phyloP scores from a whole-genome alignment of 2,113 vertebrate genomes.

The Saimiri boliviensis region DNA sequence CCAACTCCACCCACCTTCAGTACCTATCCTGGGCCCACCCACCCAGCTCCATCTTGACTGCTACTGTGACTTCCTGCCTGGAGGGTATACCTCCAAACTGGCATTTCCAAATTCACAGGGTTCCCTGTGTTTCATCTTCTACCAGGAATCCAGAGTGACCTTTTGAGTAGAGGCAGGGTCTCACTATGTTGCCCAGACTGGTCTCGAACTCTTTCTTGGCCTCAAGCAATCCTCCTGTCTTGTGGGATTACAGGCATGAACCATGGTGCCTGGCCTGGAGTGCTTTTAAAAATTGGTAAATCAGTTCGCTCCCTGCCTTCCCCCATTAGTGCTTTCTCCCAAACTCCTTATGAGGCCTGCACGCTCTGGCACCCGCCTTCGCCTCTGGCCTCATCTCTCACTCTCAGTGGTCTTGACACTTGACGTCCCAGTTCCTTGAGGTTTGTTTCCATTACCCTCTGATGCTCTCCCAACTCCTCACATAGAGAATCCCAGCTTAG shows the following conservation, averaged over 20 bases:
- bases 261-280: too few relatives aligned
- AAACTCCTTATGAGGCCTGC: background rate
- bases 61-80: background rate
- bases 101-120: accelerated
- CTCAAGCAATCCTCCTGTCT: background rate
- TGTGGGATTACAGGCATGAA: background rate
- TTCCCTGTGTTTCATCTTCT: background rate
- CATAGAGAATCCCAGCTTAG: background rate
- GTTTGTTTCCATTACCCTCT: background rate
- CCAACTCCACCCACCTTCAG: background rate
- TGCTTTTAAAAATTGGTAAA: background rate
- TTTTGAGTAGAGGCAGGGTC: too few relatives aligned
- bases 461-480: background rate
- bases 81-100: too few relatives aligned
- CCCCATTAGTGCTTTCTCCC: background rate
- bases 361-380: accelerated
- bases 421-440: background rate
- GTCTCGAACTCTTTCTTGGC: background rate
- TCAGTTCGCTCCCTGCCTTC: too few relatives aligned
- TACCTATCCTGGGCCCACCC: too few relatives aligned
- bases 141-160: too few relatives aligned
- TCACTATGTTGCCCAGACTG: too few relatives aligned
- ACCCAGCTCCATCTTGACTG: background rate
- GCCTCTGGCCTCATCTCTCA: too few relatives aligned
- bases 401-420: background rate